These are phyloP conservation scores for Paedocypris sp. DNA, from an alignment of 2,113 vertebrate genomes.

Conservation along the genomic window DNA sequence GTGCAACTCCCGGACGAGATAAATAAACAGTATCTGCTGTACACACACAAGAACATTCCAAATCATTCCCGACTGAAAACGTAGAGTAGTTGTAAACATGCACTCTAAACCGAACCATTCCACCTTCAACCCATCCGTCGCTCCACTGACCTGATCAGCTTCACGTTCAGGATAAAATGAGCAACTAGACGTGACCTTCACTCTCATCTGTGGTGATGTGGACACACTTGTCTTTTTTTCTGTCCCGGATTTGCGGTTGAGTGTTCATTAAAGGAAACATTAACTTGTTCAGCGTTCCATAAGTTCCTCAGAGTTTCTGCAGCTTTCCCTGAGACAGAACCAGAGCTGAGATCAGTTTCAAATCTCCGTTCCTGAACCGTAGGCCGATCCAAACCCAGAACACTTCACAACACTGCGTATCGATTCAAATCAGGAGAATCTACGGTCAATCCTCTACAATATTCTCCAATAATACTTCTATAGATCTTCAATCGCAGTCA, in stretches of 20 bases:
- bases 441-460: constrained; percentile 30
- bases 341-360: constrained; percentile 2
- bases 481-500: constrained; percentile 49
- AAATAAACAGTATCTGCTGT: constrained; percentile 59
- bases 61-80: constrained; percentile 48
- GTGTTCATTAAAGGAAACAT: constrained; percentile 55
- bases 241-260: constrained; percentile 37
- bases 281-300: not conserved
- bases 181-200: not conserved
- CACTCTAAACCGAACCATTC: constrained; percentile 48
- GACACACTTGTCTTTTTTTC: constrained; percentile 15
- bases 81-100: constrained; percentile 62
- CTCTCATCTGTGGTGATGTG: constrained; percentile 15
- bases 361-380: constrained; percentile 9
- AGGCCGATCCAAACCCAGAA: not conserved
- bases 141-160: constrained; percentile 6
- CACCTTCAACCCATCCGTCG: constrained; percentile 11
- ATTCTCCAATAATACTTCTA: constrained; percentile 36
- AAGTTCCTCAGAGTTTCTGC: not conserved
- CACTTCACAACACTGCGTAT: constrained; percentile 9
- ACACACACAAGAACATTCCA: constrained; percentile 46
- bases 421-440: constrained; percentile 14
- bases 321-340: no score
- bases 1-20: constrained; percentile 47
- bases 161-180: constrained; percentile 1